Base-by-base conservation (phyloP, 2,888 invertebrate species). In the Luperina nickerlii region DNA sequence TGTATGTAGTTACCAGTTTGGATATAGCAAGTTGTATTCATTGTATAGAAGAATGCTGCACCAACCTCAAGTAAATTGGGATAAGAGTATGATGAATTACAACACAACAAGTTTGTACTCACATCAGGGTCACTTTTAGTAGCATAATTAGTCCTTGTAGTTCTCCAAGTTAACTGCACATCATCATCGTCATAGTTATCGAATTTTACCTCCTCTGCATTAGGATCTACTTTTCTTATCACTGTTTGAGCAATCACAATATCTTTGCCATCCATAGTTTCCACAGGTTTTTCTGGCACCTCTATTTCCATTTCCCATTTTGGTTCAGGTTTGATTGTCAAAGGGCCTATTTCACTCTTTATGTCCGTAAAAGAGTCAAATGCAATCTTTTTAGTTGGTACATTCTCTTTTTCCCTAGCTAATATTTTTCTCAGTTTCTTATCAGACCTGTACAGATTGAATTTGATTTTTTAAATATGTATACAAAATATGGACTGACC, bases 261-360 rank as follows among this genome's bases (percentile, higher is more conserved):
- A 83, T 96, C 94, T 79, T 95, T 95, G 3, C 93, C 93, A 71
- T 95, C 94, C 72, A 94, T 92, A 38, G 93, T 92, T 51, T 96
- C 95, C 45, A 94, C 90, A 27, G 93, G 87, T 80, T 92, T 93
- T 66, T 83, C 88, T n/a, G 91, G 89, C 1, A 94, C 78, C 83
- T 96, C 96, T 79, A 97, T 93, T 92, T 97, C 97, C 93, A 96
- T 92, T 88, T 97, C 96, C 96, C 96, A 96, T 91, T 95, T 95
- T 84, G 97, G 96, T 88, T 96, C 97, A 27, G 88, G 68, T 90
- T 97, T 96, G 48, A 97, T 90, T 54, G 92, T 89, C 45, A 96
- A 88, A 18, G 96, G 95, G 67, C 94, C 95, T 83, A 97, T 96
- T 88, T 97, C 97, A 93, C 95, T 95, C 92, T 97, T 97, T 20